Evolutionary conservation across 2,888 invertebrate genomes (phyloP).

Genomic region (Nowickia ferox): DNA sequence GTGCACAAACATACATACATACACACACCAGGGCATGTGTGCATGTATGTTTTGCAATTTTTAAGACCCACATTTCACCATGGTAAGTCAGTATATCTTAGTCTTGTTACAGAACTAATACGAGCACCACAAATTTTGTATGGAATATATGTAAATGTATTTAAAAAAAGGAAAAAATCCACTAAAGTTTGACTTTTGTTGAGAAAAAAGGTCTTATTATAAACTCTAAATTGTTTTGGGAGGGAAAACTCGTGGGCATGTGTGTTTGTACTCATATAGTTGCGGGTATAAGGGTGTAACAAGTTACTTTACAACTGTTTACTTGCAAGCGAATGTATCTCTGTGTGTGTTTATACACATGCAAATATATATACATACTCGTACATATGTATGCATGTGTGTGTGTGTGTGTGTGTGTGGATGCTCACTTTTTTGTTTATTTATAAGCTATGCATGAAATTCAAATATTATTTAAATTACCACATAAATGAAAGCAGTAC

Average conservation of each 20-base stretch:
- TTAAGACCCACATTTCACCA: constrained; percentile 43
- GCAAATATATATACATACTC: background rate
- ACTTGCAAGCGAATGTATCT: background rate
- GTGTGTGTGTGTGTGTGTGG: background rate
- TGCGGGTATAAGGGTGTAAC: constrained; percentile 18
- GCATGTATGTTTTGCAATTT: constrained; percentile 5
- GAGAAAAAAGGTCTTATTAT: constrained; percentile 63
- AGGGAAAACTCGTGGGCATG: background rate
- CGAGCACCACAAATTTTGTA: constrained; percentile 41
- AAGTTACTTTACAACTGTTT: constrained; percentile 51
- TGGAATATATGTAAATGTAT: constrained; percentile 54
- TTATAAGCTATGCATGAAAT: constrained; percentile 56
- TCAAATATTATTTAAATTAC: constrained; percentile 63
- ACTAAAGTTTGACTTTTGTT: constrained; percentile 62
- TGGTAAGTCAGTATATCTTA: constrained; percentile 48
- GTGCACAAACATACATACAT: background rate
- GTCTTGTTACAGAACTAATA: constrained; percentile 59
- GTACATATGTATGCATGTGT: background rate
- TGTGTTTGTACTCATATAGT: background rate
- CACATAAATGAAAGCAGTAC: constrained; percentile 54
- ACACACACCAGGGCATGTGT: background rate
- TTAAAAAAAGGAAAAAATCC: constrained; percentile 40
- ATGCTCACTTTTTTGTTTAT: constrained; percentile 23
- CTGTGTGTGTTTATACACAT: background rate
- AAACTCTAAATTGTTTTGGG: constrained; percentile 53